phyloP scores from a whole-genome alignment of 1,140 invertebrate genomes.

The Habropoda laboriosa region DNA sequence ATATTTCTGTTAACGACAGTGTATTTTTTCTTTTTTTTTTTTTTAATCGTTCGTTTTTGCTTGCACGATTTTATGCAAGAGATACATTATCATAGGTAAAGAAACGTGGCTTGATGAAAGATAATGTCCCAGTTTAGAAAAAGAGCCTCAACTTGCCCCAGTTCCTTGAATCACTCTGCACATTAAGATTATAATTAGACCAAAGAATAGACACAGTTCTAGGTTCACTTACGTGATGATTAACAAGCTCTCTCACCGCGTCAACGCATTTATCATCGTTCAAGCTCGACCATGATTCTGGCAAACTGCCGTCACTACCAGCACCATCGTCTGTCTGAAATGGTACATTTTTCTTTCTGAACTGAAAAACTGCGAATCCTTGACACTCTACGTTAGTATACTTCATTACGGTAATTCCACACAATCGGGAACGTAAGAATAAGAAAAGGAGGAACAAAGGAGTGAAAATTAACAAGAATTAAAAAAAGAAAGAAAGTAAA shows the following conservation, averaged over 20 bases:
- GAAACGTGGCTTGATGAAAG: background rate
- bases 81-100: background rate
- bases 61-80: too few species aligned
- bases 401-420: background rate
- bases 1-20: too few species aligned
- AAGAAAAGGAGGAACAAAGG: slow-evolving; percentile 17
- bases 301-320: slow-evolving; percentile 75
- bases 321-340: slow-evolving; percentile 79
- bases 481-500: slow-evolving; percentile 41
- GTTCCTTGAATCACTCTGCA: background rate
- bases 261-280: slow-evolving; percentile 82
- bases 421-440: background rate
- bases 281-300: slow-evolving; percentile 78
- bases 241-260: slow-evolving; percentile 83
- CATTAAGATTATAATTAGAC: slow-evolving; percentile 25
- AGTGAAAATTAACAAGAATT: slow-evolving; percentile 20
- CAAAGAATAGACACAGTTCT: background rate
- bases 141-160: background rate
- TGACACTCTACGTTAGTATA: background rate
- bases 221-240: slow-evolving; percentile 84
- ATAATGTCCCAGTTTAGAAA: too few species aligned
- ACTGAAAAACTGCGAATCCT: background rate
- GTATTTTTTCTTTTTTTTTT: background rate
- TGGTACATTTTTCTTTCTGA: slow-evolving; percentile 47
- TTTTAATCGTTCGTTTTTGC: background rate